Conservation (phyloP, 1,140 invertebrate species). For the Alviniconcha marisindica region DNA sequence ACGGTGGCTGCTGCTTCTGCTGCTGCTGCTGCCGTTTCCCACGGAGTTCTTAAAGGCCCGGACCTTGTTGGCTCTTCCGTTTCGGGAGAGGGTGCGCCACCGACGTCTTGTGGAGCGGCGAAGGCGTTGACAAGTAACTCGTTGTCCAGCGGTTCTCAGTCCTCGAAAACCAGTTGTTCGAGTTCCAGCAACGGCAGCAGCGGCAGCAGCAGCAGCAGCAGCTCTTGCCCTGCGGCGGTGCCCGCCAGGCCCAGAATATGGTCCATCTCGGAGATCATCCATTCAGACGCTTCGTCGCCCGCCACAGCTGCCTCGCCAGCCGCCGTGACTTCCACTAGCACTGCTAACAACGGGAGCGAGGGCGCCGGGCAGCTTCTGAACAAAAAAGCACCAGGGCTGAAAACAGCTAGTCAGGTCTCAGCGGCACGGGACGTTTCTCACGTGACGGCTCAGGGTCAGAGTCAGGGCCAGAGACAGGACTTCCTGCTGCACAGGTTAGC, state of each 20-base stretch:
- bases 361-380: background rate
- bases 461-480: background rate
- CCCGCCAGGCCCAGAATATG: constrained; percentile 40
- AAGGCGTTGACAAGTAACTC: no score
- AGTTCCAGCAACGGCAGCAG: background rate
- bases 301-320: background rate
- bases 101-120: no score
- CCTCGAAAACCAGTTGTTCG: background rate
- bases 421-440: background rate
- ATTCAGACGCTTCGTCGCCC: background rate
- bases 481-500: background rate
- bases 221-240: background rate
- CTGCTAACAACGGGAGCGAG: no score
- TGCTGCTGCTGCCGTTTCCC: background rate
- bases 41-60: background rate
- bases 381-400: background rate
- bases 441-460: background rate
- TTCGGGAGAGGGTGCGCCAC: no score
- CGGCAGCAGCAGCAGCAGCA: no score
- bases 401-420: background rate
- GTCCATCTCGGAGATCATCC: constrained; percentile 48
- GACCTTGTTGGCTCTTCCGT: background rate
- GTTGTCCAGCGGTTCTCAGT: background rate
- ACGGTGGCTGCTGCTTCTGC: background rate
- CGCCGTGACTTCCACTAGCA: background rate